Conservation (phyloP, 2,113 vertebrate species). For the Tupaia chinensis region DNA sequence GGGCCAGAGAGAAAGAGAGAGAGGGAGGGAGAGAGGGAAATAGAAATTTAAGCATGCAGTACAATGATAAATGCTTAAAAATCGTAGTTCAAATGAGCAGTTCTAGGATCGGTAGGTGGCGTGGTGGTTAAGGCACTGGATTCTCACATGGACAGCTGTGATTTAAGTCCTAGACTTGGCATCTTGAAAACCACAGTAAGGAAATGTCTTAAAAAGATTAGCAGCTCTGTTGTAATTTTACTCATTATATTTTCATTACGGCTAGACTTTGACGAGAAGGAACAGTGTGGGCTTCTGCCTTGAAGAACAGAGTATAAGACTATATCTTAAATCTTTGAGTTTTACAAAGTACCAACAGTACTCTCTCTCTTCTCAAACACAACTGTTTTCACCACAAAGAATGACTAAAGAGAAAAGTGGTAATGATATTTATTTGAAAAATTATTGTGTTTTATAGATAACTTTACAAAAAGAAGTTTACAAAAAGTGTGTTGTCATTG, state of each 20-base stretch:
- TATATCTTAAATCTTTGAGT: neutral
- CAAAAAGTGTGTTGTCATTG: neutral
- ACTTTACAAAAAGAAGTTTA: neutral
- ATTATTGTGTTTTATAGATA: neutral
- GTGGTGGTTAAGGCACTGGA: too few species aligned
- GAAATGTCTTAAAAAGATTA: neutral
- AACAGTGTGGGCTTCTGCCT: neutral
- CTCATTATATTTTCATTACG: neutral
- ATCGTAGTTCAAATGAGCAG: neutral
- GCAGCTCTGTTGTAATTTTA: neutral
- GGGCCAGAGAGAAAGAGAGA: neutral
- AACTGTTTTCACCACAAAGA: neutral
- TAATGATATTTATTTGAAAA: neutral
- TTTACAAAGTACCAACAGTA: neutral
- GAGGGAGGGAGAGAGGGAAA: neutral
- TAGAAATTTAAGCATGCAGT: neutral
- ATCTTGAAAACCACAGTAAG: too few species aligned
- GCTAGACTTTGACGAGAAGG: neutral
- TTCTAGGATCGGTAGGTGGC: too few species aligned
- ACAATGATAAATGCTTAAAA: neutral
- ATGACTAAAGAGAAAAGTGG: neutral
- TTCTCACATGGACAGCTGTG: too few species aligned
- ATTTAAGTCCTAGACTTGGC: too few species aligned
- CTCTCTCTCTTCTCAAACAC: neutral
- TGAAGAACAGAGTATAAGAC: neutral